Percentiles rank a stretch among this genome's conserved stretches.
These are phyloP conservation scores for Pristionchus mayeri DNA, from an alignment of 2,888 invertebrate genomes.

Conservation along the genomic window DNA sequence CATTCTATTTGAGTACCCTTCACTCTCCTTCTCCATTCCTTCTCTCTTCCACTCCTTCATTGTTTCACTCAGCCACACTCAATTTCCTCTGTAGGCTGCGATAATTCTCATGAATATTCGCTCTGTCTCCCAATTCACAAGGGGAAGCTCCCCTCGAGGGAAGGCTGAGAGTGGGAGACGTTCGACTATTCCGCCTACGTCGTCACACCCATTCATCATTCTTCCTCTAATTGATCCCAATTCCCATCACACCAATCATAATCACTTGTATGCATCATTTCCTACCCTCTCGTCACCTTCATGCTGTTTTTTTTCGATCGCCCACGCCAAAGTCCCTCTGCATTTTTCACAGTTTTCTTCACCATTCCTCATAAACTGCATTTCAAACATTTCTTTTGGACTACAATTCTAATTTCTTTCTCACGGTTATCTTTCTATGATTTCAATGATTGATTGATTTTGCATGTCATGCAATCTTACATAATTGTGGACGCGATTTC, in stretches of 20 bases:
- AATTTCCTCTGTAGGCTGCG: not conserved
- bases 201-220: not conserved
- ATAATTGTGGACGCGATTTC: not conserved
- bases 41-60: slow-evolving; percentile 16
- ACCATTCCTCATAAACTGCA: not conserved
- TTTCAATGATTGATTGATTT: not conserved
- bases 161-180: no score
- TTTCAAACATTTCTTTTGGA: not conserved
- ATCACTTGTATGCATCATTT: no score
- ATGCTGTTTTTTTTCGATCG: no score
- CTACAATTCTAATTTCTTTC: not conserved
- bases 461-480: not conserved
- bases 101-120: slow-evolving; percentile 39
- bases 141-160: not conserved
- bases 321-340: no score
- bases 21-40: not conserved
- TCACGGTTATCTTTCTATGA: not conserved
- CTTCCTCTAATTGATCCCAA: not conserved
- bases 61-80: not conserved
- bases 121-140: not conserved
- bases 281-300: no score
- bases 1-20: no score
- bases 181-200: no score
- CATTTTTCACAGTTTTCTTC: no score
- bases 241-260: not conserved